Conservation (phyloP, 1,140 invertebrate genomes). For the Arctopsyche grandis region DNA sequence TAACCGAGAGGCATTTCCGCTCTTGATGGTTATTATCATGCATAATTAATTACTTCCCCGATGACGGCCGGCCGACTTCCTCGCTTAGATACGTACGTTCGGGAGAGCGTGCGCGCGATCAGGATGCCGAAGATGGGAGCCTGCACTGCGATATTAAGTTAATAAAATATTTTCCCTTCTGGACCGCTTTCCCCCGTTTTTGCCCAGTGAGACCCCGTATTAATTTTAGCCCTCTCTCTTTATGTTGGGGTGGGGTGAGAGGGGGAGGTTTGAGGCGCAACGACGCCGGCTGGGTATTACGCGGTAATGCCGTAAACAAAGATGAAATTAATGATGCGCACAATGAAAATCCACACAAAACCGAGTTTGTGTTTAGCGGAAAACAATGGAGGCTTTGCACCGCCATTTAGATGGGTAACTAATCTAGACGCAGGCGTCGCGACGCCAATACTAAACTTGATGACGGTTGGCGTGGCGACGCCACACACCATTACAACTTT, state of each 20-base stretch:
- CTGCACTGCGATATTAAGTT: conserved; percentile 41
- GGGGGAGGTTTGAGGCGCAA: too few species aligned
- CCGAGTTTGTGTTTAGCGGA: conserved; percentile 53
- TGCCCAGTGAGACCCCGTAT: conserved; percentile 48
- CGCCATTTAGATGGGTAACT: conserved; percentile 52
- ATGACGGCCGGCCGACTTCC: neutral
- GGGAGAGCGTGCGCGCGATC: neutral
- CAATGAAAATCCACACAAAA: conserved; percentile 55
- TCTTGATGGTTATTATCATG: conserved; percentile 49
- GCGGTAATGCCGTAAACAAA: conserved; percentile 55
- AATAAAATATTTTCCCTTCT: conserved; percentile 40
- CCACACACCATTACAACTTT: conserved; percentile 6
- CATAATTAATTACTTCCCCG: conserved; percentile 49
- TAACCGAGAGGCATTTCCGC: conserved; percentile 44
- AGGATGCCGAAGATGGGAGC: neutral
- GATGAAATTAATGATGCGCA: conserved; percentile 55
- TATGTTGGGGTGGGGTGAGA: neutral
- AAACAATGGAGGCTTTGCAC: conserved; percentile 53
- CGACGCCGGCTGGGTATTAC: conserved; percentile 49
- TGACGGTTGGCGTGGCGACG: conserved; percentile 13
- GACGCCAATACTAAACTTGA: conserved; percentile 36
- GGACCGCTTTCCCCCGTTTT: conserved; percentile 30
- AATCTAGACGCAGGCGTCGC: conserved; percentile 48
- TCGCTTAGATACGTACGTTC: neutral
- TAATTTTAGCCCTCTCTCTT: conserved; percentile 45